Conservation (phyloP, 2,797 vertebrate species). For the Propithecus deckenii region DNA sequence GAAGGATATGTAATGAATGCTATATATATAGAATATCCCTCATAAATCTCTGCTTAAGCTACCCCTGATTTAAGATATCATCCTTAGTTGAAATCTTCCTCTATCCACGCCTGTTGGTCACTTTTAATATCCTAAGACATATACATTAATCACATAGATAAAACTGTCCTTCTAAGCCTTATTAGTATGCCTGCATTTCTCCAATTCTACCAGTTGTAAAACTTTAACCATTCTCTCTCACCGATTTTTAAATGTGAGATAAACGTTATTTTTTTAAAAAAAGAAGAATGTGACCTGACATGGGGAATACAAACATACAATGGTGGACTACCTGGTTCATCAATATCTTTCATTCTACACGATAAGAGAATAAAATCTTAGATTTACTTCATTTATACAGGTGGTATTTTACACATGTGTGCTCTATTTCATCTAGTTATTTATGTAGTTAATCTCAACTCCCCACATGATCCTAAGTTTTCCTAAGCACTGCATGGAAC, state of each 20-base stretch:
- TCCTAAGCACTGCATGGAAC: background rate
- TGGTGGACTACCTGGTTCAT: background rate
- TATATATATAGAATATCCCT: background rate
- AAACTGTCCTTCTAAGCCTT: fast-evolving
- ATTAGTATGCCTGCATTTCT: background rate
- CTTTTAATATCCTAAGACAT: background rate
- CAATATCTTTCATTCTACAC: background rate
- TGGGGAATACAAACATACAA: background rate
- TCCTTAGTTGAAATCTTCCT: background rate
- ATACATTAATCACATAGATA: background rate
- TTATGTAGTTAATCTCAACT: background rate
- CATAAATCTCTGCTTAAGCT: background rate
- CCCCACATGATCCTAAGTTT: background rate
- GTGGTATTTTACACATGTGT: background rate
- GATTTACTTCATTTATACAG: background rate
- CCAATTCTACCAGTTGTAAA: background rate
- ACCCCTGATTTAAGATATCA: background rate
- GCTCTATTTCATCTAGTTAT: background rate
- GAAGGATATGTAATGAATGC: background rate
- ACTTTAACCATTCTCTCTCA: background rate
- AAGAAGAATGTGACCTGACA: background rate
- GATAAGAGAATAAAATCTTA: background rate
- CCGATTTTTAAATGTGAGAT: background rate
- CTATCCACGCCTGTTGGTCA: background rate
- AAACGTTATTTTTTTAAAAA: background rate